phyloP scores from a whole-genome alignment of 2,113 vertebrate species.

The Arothron firmamentum region DNA sequence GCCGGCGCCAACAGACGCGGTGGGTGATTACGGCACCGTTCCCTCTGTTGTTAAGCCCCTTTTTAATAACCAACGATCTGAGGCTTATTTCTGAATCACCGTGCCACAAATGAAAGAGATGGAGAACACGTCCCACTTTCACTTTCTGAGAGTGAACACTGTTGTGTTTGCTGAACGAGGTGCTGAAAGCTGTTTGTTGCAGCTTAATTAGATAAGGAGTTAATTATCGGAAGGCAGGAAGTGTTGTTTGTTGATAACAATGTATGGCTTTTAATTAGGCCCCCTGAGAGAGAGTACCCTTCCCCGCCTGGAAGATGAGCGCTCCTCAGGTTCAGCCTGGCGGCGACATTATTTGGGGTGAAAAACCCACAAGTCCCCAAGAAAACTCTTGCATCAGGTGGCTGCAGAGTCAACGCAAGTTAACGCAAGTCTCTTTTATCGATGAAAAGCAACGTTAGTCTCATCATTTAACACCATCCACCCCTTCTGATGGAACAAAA shows the following conservation, averaged over 20 bases:
- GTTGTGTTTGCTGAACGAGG: constrained; percentile 24
- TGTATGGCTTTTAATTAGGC: constrained; percentile 58
- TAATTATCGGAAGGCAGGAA: constrained; percentile 46
- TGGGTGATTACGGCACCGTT: constrained; percentile 19
- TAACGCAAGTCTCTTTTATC: neutral
- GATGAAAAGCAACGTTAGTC: too few relatives aligned
- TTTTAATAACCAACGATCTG: too few relatives aligned
- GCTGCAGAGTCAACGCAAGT: neutral
- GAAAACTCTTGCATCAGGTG: too few relatives aligned
- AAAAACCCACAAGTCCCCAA: too few relatives aligned
- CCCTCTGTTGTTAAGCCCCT: constrained; percentile 7
- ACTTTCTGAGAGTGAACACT: neutral
- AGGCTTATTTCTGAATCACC: neutral
- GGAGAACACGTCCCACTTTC: too few relatives aligned
- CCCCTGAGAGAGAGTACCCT: constrained; percentile 49
- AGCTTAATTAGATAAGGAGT: constrained; percentile 39
- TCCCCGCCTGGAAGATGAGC: constrained; percentile 36
- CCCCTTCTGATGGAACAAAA: too few relatives aligned
- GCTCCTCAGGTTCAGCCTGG: constrained; percentile 7
- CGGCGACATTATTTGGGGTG: constrained; percentile 13
- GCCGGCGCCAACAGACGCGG: neutral
- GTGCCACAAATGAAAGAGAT: neutral
- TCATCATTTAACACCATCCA: too few relatives aligned
- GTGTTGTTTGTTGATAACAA: constrained; percentile 47
- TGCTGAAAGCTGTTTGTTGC: constrained; percentile 26